A percentile compares a stretch with the other conserved stretches of the same genome.
Evolutionary conservation across 2,888 invertebrate species (phyloP).

Genomic region (Priocnemis perturbator): DNA sequence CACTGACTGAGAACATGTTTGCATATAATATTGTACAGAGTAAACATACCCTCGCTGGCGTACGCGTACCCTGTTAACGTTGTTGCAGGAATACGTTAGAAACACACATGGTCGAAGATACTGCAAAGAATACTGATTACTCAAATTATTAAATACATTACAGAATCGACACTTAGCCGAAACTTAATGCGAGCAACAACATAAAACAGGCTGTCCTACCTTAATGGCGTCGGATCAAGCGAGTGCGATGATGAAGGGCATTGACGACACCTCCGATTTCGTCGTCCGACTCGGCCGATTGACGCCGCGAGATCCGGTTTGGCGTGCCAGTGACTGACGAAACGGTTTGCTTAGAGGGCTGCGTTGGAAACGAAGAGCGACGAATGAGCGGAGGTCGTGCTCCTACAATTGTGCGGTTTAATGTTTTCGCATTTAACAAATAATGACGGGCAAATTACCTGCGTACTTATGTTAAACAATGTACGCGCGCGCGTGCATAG

Average conservation of each 20-base stretch:
- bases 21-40: background rate
- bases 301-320: conserved; percentile 54
- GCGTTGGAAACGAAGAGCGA: conserved; percentile 67
- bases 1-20: no score
- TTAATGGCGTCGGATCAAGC: conserved; percentile 64
- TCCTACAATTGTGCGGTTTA: conserved; percentile 42
- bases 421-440: background rate
- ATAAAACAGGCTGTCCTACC: background rate
- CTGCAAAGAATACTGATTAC: conserved; percentile 27
- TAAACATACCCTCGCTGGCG: conserved; percentile 29
- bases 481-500: background rate
- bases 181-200: background rate
- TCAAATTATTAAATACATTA: no score
- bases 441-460: background rate
- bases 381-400: conserved; percentile 63
- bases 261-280: conserved; percentile 47
- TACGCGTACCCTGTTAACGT: conserved; percentile 39
- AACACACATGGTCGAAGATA: conserved; percentile 19
- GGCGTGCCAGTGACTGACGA: conserved; percentile 49
- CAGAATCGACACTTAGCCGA: no score
- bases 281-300: conserved; percentile 59
- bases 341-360: conserved; percentile 47
- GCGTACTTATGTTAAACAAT: background rate
- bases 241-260: conserved; percentile 61
- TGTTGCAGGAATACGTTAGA: conserved; percentile 28